Evolutionary conservation across 2,888 invertebrate genomes (phyloP).

Genomic region (Branchipolynoe longqiensis): DNA sequence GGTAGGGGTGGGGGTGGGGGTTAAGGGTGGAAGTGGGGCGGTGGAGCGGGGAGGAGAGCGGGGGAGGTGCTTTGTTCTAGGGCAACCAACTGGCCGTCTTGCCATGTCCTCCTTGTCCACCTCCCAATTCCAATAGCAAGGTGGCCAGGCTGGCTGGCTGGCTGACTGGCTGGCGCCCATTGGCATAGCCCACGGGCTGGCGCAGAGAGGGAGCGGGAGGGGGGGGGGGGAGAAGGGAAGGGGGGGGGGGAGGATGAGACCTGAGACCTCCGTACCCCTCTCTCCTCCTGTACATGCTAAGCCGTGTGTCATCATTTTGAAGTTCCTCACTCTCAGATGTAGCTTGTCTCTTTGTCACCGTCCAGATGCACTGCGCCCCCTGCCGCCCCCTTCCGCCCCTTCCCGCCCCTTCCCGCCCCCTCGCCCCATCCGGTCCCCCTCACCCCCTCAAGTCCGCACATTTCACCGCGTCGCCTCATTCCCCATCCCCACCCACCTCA

Average conservation of each 20-base stretch:
- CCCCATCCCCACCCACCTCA: background rate
- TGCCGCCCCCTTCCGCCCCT: background rate
- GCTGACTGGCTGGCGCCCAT: background rate
- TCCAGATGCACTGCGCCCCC: background rate
- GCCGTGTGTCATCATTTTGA: background rate
- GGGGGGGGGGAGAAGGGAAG: background rate
- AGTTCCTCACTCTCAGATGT: conserved; percentile 40
- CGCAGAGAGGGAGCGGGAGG: background rate
- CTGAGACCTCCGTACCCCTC: background rate
- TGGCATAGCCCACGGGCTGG: conserved; percentile 22
- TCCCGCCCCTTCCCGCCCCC: background rate
- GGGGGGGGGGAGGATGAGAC: background rate
- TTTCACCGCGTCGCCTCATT: background rate
- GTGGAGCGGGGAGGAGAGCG: no score
- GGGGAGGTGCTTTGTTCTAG: conserved; percentile 43
- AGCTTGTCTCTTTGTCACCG: conserved; percentile 41
- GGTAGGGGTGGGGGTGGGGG: no score
- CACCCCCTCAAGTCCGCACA: background rate
- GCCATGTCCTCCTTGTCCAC: conserved; percentile 40
- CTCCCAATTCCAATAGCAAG: conserved; percentile 54
- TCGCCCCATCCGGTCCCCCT: background rate
- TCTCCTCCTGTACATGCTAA: conserved; percentile 2
- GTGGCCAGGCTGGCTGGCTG: no score
- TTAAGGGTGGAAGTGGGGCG: no score
- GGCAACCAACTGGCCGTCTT: conserved; percentile 16